Percentiles rank a stretch among this genome's conserved stretches.
phyloP scores from a whole-genome alignment of 2,113 vertebrate species.

The Ochotona curzoniae region DNA sequence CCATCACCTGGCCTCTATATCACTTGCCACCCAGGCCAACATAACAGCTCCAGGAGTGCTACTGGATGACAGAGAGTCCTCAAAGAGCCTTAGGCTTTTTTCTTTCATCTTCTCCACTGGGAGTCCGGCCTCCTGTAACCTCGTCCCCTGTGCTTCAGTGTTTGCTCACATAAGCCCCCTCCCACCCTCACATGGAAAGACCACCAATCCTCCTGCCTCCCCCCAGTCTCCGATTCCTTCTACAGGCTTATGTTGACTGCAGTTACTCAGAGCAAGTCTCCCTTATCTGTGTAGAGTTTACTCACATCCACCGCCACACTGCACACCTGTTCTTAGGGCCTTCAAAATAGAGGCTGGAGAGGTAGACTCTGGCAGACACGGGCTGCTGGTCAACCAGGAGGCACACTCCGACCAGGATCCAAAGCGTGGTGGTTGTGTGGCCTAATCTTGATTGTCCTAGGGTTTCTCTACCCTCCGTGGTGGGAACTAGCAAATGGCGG shows the following conservation, averaged over 20 bases:
- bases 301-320: not conserved
- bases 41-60: not conserved
- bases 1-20: not conserved
- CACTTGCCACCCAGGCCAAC: not conserved
- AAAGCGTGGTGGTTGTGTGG: not conserved
- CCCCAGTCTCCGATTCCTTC: too few species aligned
- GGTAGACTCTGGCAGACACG: not conserved
- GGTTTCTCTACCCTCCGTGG: not conserved
- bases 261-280: not conserved
- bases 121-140: not conserved
- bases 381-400: not conserved
- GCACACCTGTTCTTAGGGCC: not conserved
- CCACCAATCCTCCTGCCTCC: not conserved
- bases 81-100: not conserved
- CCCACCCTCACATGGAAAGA: not conserved
- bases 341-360: not conserved
- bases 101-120: not conserved
- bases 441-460: too few species aligned
- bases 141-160: not conserved
- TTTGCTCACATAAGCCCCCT: slow-evolving; percentile 28
- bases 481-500: not conserved
- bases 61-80: not conserved
- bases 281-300: slow-evolving; percentile 22
- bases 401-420: not conserved
- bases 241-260: too few species aligned